Evolutionary conservation across 1,140 invertebrate genomes (phyloP).

Genomic region (Mercenaria mercenaria): DNA sequence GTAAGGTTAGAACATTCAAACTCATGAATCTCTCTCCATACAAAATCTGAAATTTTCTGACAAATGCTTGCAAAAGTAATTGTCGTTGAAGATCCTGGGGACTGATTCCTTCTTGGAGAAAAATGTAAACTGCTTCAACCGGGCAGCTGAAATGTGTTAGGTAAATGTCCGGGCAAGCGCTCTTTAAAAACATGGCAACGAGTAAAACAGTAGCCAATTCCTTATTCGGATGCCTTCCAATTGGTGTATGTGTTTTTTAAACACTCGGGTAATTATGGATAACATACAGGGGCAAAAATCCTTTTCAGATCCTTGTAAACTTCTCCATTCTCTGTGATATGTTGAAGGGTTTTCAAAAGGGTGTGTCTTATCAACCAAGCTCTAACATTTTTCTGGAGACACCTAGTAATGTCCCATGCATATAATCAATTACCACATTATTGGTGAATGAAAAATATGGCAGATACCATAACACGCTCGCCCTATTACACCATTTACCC

Average conservation of each 20-base stretch:
- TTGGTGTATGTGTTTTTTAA: constrained; percentile 26
- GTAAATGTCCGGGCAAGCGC: constrained; percentile 36
- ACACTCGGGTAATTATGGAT: constrained; percentile 7
- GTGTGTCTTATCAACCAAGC: constrained; percentile 42
- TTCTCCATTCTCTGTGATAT: constrained; percentile 4
- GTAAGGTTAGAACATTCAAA: neutral
- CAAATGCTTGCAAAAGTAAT: neutral
- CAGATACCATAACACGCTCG: neutral
- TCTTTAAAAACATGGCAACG: constrained; percentile 48
- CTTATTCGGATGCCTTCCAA: constrained; percentile 65
- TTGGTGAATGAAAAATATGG: constrained; percentile 8
- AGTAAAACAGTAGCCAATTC: constrained; percentile 58
- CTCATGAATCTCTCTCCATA: neutral
- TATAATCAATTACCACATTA: constrained; percentile 49
- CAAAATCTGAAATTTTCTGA: neutral
- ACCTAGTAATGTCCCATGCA: constrained; percentile 66
- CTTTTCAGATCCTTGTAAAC: constrained; percentile 23
- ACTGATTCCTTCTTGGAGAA: neutral
- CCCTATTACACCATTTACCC: neutral
- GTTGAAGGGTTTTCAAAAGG: neutral
- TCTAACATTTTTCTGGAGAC: constrained; percentile 51
- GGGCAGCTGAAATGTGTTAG: constrained; percentile 43
- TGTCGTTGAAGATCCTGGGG: neutral
- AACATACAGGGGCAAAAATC: constrained; percentile 49
- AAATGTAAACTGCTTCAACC: constrained; percentile 22